Conservation (phyloP, 2,888 invertebrate species). For the Hyalella azteca region DNA sequence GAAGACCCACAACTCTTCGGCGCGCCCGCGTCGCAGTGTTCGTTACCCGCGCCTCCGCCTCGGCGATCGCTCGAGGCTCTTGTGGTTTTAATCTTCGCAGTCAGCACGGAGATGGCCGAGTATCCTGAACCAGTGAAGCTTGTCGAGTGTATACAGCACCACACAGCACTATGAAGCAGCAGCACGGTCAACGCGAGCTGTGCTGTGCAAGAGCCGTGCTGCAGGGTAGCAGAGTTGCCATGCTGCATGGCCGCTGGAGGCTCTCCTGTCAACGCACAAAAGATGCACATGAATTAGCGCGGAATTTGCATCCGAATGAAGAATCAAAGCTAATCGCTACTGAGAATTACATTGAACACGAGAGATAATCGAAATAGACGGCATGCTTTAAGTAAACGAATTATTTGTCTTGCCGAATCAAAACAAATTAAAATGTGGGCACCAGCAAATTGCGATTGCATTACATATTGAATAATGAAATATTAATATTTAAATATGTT, state of each 20-base stretch:
- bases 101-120: no score
- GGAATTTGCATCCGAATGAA: no score
- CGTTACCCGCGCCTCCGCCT: not conserved
- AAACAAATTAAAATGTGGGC: no score
- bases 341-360: no score
- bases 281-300: no score
- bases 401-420: no score
- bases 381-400: no score
- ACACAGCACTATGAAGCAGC: not conserved
- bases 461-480: no score
- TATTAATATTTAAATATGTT: no score
- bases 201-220: not conserved
- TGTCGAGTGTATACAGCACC: not conserved
- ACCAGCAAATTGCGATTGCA: no score
- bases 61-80: not conserved
- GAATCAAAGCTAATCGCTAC: no score
- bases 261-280: conserved; percentile 38
- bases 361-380: no score
- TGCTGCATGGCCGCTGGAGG: conserved; percentile 54
- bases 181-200: not conserved
- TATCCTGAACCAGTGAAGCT: not conserved
- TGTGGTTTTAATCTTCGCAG: not conserved
- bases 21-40: not conserved
- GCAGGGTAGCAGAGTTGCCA: conserved; percentile 41
- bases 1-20: not conserved